Base-by-base conservation (phyloP, 2,113 vertebrate genomes). In the Triplophysa dalaica region DNA sequence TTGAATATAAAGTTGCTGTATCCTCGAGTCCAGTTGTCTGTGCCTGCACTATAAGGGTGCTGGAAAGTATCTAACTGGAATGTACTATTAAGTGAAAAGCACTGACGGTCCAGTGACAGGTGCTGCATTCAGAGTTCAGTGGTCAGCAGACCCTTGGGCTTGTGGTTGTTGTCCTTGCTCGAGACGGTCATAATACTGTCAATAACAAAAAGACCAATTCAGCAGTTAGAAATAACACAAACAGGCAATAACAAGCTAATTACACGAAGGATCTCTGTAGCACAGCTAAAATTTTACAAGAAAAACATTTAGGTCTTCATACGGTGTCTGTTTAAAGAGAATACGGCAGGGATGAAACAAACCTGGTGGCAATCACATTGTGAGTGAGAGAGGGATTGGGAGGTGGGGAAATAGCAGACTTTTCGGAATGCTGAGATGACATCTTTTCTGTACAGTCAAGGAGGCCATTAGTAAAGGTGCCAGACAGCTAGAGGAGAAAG, bases 131-230 rank as follows among this genome's bases (percentile, higher is more conserved):
- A 98, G 83, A 99, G 97, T 87, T 99, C 96, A 78, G 97, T 98
- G 81, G 96, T 98, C 87, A 99, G 93, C 87, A 98, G 94, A 88
- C 95, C 95, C 85, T 93, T 94, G 9, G 87, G 90, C 88, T 90
- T 94, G 86, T 89, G 14, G 85, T 92, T 93, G 58, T 90, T 86
- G 26, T 91, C 89, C 13, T 84, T 83, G 78, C 83, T 66, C 9
- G 83, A 84, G 60, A 84, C 87, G 84, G n/a, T 83, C 80, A 69
- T 84, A 85, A 82, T 33, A 88, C 93, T 93, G 87, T 0, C 9
- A 77, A 77, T 43, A 17, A 41, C 61, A 67, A 33, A 0, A n/a
- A 17, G 26, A 80, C 21, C 66, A 29, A 14, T 0, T 19, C 8
- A 58, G 41, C 22, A 63, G 10, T 24, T 21, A 22, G 26, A 33